A percentile compares a stretch with the other conserved stretches of the same genome.
These are phyloP conservation scores for Pogonocherus hispidulus DNA, from an alignment of 2,888 invertebrate species.

Conservation along the genomic window DNA sequence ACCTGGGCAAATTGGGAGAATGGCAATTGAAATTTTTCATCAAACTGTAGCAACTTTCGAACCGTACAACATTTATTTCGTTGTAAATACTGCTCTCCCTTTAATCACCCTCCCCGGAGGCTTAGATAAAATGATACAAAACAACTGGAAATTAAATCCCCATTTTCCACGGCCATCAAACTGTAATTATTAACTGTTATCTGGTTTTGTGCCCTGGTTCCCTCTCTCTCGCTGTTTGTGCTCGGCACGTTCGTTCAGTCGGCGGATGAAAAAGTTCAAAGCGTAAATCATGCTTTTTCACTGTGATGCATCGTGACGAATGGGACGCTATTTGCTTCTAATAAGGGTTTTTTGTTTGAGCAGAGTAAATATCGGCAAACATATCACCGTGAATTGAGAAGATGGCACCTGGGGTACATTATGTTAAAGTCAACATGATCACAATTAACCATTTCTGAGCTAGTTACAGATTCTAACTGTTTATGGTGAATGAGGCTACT, in stretches of 20 bases:
- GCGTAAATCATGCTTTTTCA: constrained; percentile 17
- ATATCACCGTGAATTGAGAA: too few species aligned
- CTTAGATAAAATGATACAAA: constrained; percentile 10
- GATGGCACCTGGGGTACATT: too few species aligned
- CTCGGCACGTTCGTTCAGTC: constrained; percentile 36
- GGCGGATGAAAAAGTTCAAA: constrained; percentile 5
- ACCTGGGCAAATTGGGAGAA: too few species aligned
- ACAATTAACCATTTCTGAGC: too few species aligned
- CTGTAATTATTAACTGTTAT: constrained; percentile 57
- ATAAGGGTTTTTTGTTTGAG: not conserved
- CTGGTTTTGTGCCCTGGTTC: constrained; percentile 47
- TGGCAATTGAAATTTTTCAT: too few species aligned
- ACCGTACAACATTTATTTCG: not conserved
- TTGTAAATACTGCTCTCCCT: not conserved
- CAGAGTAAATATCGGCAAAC: not conserved
- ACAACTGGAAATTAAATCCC: constrained; percentile 38
- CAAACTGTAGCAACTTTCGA: too few species aligned
- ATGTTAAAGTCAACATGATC: too few species aligned
- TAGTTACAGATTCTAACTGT: too few species aligned
- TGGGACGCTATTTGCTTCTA: not conserved
- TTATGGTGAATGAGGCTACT: too few species aligned
- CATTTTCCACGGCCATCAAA: constrained; percentile 58
- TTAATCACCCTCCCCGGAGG: not conserved
- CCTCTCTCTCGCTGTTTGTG: constrained; percentile 7
- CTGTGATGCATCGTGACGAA: not conserved